Percentiles rank a stretch among this genome's conserved stretches.
Conservation (phyloP, 2,888 invertebrate genomes). For the Pollenia griseotomentosa region DNA sequence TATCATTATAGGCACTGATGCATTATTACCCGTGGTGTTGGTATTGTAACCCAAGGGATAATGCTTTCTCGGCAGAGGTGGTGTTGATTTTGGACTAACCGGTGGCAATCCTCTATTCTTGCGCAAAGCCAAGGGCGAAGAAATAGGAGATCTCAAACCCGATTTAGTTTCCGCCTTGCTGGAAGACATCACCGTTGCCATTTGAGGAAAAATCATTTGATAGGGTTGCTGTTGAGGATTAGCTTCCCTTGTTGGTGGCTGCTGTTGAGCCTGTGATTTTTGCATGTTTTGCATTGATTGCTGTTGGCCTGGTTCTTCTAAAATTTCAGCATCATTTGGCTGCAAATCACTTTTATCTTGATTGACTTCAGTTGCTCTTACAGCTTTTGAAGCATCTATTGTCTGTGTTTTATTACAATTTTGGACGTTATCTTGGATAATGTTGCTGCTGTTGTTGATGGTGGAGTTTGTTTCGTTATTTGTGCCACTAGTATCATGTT, state of each 20-base stretch:
- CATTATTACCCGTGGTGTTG: constrained; percentile 50
- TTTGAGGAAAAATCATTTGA: constrained; percentile 80
- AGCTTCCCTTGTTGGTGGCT: constrained; percentile 51
- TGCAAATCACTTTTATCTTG: constrained; percentile 47
- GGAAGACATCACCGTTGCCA: constrained; percentile 79
- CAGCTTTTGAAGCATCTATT: constrained; percentile 25
- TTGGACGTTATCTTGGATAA: constrained; percentile 13
- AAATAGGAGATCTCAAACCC: constrained; percentile 79
- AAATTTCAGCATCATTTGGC: constrained; percentile 28
- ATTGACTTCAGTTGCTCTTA: constrained; percentile 22
- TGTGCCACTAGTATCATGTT: constrained; percentile 79
- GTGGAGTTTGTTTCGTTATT: constrained; percentile 63
- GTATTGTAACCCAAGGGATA: constrained; percentile 78
- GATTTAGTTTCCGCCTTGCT: constrained; percentile 79
- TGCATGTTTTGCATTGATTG: constrained; percentile 33
- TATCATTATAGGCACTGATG: constrained; percentile 77
- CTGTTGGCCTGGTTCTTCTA: constrained; percentile 42
- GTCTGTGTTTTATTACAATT: constrained; percentile 56
- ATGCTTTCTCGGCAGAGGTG: constrained; percentile 80
- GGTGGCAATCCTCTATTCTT: constrained; percentile 78
- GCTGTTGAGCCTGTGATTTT: constrained; percentile 34
- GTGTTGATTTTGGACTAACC: constrained; percentile 81
- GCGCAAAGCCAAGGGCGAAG: constrained; percentile 79
- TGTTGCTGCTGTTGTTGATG: constrained; percentile 67
- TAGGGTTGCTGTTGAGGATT: constrained; percentile 63